Conservation (phyloP, 2,888 invertebrate species). For the Mesorhabditis belari region DNA sequence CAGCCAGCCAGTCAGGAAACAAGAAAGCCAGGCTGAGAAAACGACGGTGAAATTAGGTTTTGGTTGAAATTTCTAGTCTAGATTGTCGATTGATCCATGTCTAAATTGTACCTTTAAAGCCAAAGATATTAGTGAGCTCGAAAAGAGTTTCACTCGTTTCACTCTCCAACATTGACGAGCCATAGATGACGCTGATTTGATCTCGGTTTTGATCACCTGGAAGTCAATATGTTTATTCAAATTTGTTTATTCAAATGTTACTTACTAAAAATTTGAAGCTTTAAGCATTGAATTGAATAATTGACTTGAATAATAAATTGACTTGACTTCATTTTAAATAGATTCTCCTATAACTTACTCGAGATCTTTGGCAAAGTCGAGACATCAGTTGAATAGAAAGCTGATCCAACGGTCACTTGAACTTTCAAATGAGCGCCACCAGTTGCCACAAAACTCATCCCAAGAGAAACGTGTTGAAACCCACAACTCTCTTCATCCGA, state of each 20-base stretch:
- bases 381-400: neutral
- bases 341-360: too few relatives aligned
- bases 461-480: neutral
- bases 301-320: too few relatives aligned
- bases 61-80: too few relatives aligned
- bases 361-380: neutral
- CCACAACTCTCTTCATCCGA: neutral
- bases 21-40: too few relatives aligned
- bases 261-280: too few relatives aligned
- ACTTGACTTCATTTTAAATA: too few relatives aligned
- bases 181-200: neutral
- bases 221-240: neutral
- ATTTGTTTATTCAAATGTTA: neutral
- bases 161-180: neutral
- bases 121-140: neutral
- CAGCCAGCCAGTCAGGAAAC: too few relatives aligned
- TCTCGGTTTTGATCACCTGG: neutral
- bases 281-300: too few relatives aligned
- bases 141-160: neutral
- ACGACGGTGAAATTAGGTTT: too few relatives aligned
- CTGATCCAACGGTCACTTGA: neutral
- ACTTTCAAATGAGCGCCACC: neutral
- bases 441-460: neutral
- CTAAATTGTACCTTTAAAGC: neutral
- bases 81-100: too few relatives aligned